Base-by-base conservation (phyloP, 2,797 vertebrate genomes). In the Alauda arvensis region DNA sequence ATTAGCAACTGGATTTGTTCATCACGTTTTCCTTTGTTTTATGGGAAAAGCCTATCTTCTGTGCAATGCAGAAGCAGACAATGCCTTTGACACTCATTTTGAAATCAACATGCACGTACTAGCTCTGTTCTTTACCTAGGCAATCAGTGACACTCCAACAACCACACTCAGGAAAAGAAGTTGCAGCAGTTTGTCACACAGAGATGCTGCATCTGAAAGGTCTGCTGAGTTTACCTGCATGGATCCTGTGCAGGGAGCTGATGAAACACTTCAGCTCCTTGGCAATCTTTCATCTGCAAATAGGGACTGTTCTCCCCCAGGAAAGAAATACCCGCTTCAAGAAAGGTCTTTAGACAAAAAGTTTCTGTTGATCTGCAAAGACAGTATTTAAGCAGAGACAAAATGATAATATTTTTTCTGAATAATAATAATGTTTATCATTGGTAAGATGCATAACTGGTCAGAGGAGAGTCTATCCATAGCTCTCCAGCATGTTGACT, bases 31-130 rank as follows among this genome's bases (percentile, higher is more conserved):
- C 81, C 43, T 45, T 80, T 76, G 57, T 66, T 92, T 91, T 61
- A 16, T 39, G 26, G 88, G 82, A 78, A 85, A 77, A 75, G 33
- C 77, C 75, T 46, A 12, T 85, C 29, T 94, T 90, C 86, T 31
- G 5, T 20, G 63, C 24, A 51, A 33, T 46, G 33, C 28, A 90
- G 88, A 89, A 87, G 52, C 76, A 80, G 72, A 70, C 53, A 57
- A 80, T 28, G 25, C n/a, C 42, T 89, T 66, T 13, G 40, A 65
- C 19, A 20, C 1, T 5, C 25, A 43, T 62, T 85, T 76, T 69
- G 33, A 85, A 67, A 66, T 26, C 62, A 69, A 40, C 34, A 55
- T 0, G 24, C 11, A 9, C 4, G 1, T 33, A 15, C 9, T 25
- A 61, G 68, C 52, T 81, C 31, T 48, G 21, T 46, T 61, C 60